Conservation (phyloP, 1,140 invertebrate genomes). For the Radopholus similis region DNA sequence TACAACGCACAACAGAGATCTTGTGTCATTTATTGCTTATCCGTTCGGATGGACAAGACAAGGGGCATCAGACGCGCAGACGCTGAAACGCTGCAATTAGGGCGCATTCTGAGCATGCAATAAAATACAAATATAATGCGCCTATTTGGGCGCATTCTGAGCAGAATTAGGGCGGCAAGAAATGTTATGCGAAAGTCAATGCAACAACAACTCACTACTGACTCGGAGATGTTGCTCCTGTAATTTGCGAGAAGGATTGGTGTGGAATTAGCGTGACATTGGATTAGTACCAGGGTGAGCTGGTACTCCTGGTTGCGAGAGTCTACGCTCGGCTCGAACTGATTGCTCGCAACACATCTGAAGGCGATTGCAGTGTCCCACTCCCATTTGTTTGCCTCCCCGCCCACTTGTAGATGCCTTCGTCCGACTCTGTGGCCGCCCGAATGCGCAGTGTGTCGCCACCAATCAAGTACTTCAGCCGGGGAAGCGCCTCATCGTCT, state of each 20-base stretch:
- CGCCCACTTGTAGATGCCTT: slow-evolving; percentile 12
- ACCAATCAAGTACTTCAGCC: slow-evolving; percentile 4
- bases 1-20: too few relatives aligned
- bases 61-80: too few relatives aligned
- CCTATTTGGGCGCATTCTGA: too few relatives aligned
- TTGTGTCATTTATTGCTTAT: too few relatives aligned
- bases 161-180: not conserved
- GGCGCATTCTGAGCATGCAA: too few relatives aligned
- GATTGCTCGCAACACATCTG: not conserved
- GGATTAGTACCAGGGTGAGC: not conserved
- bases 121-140: too few relatives aligned
- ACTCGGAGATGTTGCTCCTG: slow-evolving; percentile 11
- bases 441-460: not conserved
- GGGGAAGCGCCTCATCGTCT: not conserved
- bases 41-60: too few relatives aligned
- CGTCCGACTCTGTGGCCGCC: not conserved
- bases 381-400: not conserved
- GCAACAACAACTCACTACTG: not conserved
- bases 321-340: not conserved
- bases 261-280: too few relatives aligned
- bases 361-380: not conserved
- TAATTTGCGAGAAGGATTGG: too few relatives aligned
- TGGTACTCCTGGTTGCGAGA: not conserved
- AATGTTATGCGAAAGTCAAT: not conserved
- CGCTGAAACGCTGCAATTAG: too few relatives aligned